phyloP scores from a whole-genome alignment of 2,888 invertebrate genomes.

The Neocrepidodera transversa region DNA sequence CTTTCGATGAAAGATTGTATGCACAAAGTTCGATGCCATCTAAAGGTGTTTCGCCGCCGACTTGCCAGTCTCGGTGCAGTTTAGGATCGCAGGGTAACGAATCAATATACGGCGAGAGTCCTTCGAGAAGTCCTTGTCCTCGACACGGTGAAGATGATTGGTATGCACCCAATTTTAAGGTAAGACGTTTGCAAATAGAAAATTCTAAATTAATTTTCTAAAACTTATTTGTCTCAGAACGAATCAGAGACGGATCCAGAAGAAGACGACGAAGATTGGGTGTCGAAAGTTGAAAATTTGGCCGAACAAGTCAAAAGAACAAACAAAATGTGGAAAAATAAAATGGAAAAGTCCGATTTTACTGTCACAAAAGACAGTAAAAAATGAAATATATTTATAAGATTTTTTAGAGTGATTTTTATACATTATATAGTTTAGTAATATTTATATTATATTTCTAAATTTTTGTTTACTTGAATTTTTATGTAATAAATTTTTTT shows the following conservation, averaged over 20 bases:
- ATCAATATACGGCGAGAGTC: slow-evolving; percentile 45
- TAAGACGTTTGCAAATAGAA: slow-evolving; percentile 28
- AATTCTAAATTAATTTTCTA: not conserved
- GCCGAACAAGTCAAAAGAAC: slow-evolving; percentile 48
- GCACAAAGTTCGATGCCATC: not conserved
- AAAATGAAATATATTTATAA: slow-evolving; percentile 28
- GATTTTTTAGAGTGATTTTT: not conserved
- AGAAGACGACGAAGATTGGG: slow-evolving; percentile 47
- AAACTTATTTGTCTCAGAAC: slow-evolving; percentile 35
- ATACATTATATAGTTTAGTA: too few relatives aligned
- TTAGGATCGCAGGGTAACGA: slow-evolving; percentile 49
- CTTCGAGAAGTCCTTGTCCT: slow-evolving; percentile 41
- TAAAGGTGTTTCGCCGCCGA: slow-evolving; percentile 23
- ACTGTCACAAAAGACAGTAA: slow-evolving; percentile 44
- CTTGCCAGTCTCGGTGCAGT: slow-evolving; percentile 47
- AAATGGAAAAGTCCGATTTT: slow-evolving; percentile 40
- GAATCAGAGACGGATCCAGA: slow-evolving; percentile 38
- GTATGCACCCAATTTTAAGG: slow-evolving; percentile 49
- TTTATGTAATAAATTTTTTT: slow-evolving; percentile 6
- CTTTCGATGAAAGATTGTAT: not conserved
- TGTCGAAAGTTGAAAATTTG: slow-evolving; percentile 47
- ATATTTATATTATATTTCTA: too few relatives aligned
- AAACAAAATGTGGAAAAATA: slow-evolving; percentile 48
- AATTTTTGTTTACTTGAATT: not conserved
- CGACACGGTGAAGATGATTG: slow-evolving; percentile 42